Conservation (phyloP, 2,797 vertebrate genomes). For the Leontocebus nigricollis region DNA sequence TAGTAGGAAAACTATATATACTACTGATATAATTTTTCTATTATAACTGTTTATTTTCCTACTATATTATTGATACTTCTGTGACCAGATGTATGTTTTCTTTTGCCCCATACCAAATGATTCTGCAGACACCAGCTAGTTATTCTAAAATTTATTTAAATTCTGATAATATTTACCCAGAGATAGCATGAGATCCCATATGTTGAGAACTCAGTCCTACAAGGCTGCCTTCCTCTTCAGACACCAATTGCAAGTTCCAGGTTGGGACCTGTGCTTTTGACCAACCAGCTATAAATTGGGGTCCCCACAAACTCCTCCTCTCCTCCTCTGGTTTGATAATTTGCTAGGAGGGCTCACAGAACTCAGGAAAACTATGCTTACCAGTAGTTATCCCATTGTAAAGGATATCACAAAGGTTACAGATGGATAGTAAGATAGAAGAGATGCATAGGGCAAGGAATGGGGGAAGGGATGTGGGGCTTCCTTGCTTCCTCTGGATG, state of each 20-base stretch:
- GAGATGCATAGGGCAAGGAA: background rate
- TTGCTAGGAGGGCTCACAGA: background rate
- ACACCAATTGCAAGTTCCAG: background rate
- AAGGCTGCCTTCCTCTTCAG: background rate
- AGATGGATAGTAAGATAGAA: background rate
- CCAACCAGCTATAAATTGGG: background rate
- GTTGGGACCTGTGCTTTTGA: background rate
- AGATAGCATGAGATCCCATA: background rate
- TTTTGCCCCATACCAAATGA: background rate
- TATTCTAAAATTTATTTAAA: background rate
- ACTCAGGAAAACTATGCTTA: background rate
- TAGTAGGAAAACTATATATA: background rate
- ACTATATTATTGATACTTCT: background rate
- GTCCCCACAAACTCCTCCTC: background rate
- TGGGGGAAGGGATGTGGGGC: background rate
- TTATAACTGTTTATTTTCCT: background rate
- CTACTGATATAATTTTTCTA: too few species aligned
- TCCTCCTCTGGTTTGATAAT: background rate
- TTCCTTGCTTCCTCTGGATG: background rate
- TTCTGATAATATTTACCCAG: background rate
- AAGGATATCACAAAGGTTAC: background rate
- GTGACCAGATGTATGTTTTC: background rate
- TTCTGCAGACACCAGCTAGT: background rate
- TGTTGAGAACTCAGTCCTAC: background rate
- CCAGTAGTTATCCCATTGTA: background rate